Evolutionary conservation across 2,888 invertebrate genomes (phyloP), one percentile per base, ranked within the genome.

Genomic region (Baccha elongata): DNA sequence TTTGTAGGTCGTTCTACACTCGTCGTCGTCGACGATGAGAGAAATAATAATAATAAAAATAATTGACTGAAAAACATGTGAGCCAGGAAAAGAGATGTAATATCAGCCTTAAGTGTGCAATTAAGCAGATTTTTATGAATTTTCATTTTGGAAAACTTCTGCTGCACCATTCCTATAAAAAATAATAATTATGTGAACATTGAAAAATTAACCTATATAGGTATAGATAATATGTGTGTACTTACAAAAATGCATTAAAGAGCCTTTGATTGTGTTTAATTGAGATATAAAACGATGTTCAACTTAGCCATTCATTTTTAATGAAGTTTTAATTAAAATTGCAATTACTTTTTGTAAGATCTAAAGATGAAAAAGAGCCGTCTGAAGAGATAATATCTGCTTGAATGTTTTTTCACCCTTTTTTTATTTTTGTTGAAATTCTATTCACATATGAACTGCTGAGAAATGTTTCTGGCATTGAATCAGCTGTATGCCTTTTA

Each of bases 1-100:
- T 55, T 73, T 73, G 62, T 68, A 68, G 53, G 79, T 64, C 62
- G 55, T 50, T 62, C 19, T 11, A 26, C 52, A 67, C 6, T 58
- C 15, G 11, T 52, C 17, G 15, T 17, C 42, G 40, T 7, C 35
- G n/a, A 53, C 32, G 53, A 35, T 19, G 35, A 21, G 37, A 23
- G 21, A 37, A 58, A 55, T 32, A 35, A 55, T 21, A 62, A 46
- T 44, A 42, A 64, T 67, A 71, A 78, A 65, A 58, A 64, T 71
- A 72, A 79, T 60, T 50, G 50, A 65, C 50, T 52, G 50, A 8
- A 64, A 37, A 48, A 19, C n/a, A 37, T 46, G 52, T 42, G 17
- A 26, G 23, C 35, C n/a, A 40, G 42, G n/a, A 26, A 29, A n/a
- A 37, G 58, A 35, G 52, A 60, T 62, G 50, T 67, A 60, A 65